These are phyloP conservation scores for Hirtodrosophila cameraria DNA, from an alignment of 2,888 invertebrate genomes.

Conservation along the genomic window DNA sequence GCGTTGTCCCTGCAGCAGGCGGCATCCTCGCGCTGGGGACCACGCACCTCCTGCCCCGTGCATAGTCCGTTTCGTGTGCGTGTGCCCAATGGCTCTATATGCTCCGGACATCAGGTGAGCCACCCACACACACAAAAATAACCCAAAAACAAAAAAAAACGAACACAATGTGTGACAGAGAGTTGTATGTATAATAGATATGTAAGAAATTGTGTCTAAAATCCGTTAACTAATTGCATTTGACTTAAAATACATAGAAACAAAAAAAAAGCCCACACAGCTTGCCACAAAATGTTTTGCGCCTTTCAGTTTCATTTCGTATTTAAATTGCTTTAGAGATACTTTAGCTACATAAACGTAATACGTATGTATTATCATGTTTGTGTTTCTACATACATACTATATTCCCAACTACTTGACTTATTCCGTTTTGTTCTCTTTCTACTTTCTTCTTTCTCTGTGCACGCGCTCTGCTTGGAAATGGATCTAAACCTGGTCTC, in stretches of 20 bases:
- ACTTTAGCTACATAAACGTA: slow-evolving; percentile 18
- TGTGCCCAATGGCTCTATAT: slow-evolving; percentile 84
- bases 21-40: slow-evolving; percentile 84
- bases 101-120: slow-evolving; percentile 85
- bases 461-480: slow-evolving; percentile 27
- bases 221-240: slow-evolving; percentile 76
- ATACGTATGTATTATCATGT: slow-evolving; percentile 20
- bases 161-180: slow-evolving; percentile 8
- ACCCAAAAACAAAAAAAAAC: too few relatives aligned
- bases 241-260: too few relatives aligned
- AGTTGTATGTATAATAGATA: slow-evolving; percentile 11
- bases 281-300: slow-evolving; percentile 78
- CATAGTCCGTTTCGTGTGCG: slow-evolving; percentile 85
- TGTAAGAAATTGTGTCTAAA: slow-evolving; percentile 50
- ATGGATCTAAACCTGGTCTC: slow-evolving; percentile 4
- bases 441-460: slow-evolving; percentile 36
- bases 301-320: slow-evolving; percentile 66
- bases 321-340: slow-evolving; percentile 49
- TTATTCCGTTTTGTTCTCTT: slow-evolving; percentile 54
- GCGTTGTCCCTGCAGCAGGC: slow-evolving; percentile 83
- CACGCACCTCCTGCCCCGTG: slow-evolving; percentile 84
- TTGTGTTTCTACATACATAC: background rate
- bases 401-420: slow-evolving; percentile 38
- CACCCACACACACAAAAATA: slow-evolving; percentile 12
- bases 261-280: slow-evolving; percentile 54